A percentile compares a stretch with the other conserved stretches of the same genome.
Conservation (phyloP, 2,113 vertebrate species). For the Rhinichthys klamathensis region DNA sequence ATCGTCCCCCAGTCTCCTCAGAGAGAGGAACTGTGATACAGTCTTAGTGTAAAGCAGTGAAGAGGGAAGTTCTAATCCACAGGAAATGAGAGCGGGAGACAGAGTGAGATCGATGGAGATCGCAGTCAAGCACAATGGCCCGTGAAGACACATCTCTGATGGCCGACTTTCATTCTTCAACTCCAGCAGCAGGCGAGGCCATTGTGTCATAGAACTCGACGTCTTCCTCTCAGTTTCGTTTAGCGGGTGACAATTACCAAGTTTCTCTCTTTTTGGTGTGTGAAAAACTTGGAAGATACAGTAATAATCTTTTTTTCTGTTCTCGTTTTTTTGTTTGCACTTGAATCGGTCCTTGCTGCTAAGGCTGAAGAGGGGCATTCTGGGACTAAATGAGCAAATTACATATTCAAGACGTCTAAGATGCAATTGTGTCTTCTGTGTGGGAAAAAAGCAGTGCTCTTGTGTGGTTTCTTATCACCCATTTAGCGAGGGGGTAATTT, state of each 20-base stretch:
- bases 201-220: neutral
- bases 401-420: neutral
- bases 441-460: neutral
- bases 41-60: slow-evolving; percentile 2
- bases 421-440: slow-evolving; percentile 8
- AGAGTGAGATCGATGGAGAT: slow-evolving; percentile 39
- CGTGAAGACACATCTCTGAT: slow-evolving; percentile 36
- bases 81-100: slow-evolving; percentile 23
- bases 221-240: slow-evolving; percentile 3
- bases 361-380: neutral
- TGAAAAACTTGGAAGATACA: neutral
- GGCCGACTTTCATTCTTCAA: slow-evolving; percentile 4
- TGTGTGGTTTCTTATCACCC: slow-evolving; percentile 1
- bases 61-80: slow-evolving; percentile 28
- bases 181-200: neutral
- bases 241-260: neutral
- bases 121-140: slow-evolving; percentile 16
- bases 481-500: neutral
- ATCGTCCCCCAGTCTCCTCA: neutral
- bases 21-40: neutral
- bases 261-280: neutral
- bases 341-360: neutral
- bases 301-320: neutral
- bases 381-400: neutral
- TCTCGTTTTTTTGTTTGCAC: neutral